Evolutionary conservation across 2,797 vertebrate genomes (phyloP), one percentile per base, ranked within the genome.

Genomic region (Danio aesculapii): DNA sequence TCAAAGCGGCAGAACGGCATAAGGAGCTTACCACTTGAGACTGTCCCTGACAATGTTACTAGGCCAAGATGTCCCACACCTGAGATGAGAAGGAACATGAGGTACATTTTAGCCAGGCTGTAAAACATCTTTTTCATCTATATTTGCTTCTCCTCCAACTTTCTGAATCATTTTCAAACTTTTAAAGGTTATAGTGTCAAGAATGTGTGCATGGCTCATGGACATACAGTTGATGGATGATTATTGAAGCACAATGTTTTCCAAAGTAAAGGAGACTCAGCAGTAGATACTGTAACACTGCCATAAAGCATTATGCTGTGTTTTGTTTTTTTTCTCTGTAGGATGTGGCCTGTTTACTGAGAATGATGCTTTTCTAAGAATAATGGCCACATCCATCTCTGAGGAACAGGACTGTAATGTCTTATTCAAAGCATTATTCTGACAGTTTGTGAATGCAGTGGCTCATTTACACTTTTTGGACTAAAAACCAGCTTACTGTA

Each of bases 61-160:
- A 82, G 77, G 64, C 75, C 74, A 82, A 83, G 41, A 84, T 64
- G 80, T 80, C 87, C 77, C 75, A 78, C 64, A 84, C 81, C 75
- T 62, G 75, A 76, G 62, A 88, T 84, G 85, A 84, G 83, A 83
- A 69, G 19, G 77, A 75, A 84, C 17, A 17, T 7, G 75, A 70
- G 46, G 53, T 61, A 64, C 47, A 21, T 68, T 69, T 90, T 86
- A 87, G 83, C 78, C 39, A 47, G 50, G 87, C 85, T 90, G 87
- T 91, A 88, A 89, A 90, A 85, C 75, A 74, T 75, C 55, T 90
- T 91, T 88, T 88, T 86, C 80, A 82, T 47, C 57, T 47, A 52
- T 83, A 50, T 53, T 66, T 82, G 68, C 43, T 62, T 84, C 84
- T 85, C 84, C 77, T 86, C 61, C 72, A 85, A 75, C 86, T 82